A percentile compares a stretch with the other conserved stretches of the same genome.
phyloP scores from a whole-genome alignment of 2,797 vertebrate species.

The Sebastes hopkinsi region DNA sequence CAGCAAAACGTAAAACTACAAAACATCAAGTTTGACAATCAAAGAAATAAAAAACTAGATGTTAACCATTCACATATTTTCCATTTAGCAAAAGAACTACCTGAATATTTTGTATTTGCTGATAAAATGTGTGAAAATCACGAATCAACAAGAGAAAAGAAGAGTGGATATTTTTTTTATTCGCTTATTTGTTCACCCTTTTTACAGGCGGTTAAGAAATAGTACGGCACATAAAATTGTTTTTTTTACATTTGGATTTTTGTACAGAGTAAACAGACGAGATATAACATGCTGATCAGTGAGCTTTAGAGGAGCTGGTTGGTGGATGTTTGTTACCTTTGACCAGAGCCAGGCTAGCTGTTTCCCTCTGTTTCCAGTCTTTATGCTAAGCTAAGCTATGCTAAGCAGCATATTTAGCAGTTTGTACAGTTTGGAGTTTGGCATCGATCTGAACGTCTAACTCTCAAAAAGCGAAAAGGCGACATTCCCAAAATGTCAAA shows the following conservation, averaged over 20 bases:
- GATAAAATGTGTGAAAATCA: neutral
- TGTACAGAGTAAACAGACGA: neutral
- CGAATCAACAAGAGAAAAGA: neutral
- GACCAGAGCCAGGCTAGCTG: neutral
- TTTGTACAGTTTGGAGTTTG: no score
- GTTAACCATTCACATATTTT: neutral
- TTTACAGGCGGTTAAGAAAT: neutral
- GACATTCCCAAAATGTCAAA: neutral
- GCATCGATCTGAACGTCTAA: neutral
- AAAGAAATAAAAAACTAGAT: neutral
- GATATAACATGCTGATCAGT: rapidly evolving
- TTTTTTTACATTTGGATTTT: neutral
- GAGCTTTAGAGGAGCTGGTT: rapidly evolving
- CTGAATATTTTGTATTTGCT: neutral
- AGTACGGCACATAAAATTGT: neutral
- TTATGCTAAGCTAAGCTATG: constrained; percentile 6
- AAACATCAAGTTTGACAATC: neutral
- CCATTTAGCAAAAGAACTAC: neutral
- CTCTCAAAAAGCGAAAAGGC: no score
- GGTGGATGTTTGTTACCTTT: neutral
- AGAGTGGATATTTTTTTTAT: neutral
- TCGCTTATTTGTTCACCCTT: neutral
- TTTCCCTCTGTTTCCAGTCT: neutral
- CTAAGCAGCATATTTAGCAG: neutral
- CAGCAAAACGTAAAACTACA: neutral